phyloP scores from a whole-genome alignment of 2,113 vertebrate species.

The Clarias gariepinus region DNA sequence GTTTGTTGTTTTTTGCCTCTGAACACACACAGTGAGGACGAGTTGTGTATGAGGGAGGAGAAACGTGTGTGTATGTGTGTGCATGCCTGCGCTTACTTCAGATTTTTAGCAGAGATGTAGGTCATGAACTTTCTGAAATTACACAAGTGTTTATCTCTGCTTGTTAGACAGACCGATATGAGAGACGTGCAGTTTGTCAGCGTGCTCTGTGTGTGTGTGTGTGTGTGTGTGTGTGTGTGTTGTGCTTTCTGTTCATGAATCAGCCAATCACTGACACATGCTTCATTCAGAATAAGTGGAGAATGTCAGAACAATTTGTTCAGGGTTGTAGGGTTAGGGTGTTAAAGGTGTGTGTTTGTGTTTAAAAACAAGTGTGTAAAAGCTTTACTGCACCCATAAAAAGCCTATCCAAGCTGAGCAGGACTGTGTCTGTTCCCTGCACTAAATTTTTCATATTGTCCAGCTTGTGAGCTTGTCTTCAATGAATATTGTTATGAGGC shows the following conservation, averaged over 20 bases:
- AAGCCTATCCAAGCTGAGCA: too few relatives aligned
- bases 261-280: background rate
- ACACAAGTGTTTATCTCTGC: constrained; percentile 15
- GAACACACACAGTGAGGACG: constrained; percentile 29
- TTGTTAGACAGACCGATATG: constrained; percentile 22
- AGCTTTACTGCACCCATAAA: too few relatives aligned
- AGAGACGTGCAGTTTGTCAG: constrained; percentile 35
- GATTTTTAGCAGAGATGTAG: constrained; percentile 12
- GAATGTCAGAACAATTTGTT: background rate
- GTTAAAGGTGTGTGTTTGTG: too few relatives aligned
- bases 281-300: background rate
- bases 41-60: constrained; percentile 9
- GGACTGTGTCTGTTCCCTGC: too few relatives aligned
- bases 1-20: constrained; percentile 38
- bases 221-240: background rate
- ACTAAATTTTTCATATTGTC: too few relatives aligned
- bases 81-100: background rate
- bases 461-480: too few relatives aligned
- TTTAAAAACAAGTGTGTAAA: too few relatives aligned
- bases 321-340: too few relatives aligned
- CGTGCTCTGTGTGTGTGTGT: background rate
- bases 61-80: background rate
- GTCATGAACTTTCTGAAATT: constrained; percentile 32
- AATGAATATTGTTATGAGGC: too few relatives aligned
- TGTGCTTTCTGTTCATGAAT: background rate